Percentiles rank a stretch among this genome's conserved stretches.
These are phyloP conservation scores for Cossypha niveicapilla DNA, from an alignment of 2,797 vertebrate species.

Conservation along the genomic window DNA sequence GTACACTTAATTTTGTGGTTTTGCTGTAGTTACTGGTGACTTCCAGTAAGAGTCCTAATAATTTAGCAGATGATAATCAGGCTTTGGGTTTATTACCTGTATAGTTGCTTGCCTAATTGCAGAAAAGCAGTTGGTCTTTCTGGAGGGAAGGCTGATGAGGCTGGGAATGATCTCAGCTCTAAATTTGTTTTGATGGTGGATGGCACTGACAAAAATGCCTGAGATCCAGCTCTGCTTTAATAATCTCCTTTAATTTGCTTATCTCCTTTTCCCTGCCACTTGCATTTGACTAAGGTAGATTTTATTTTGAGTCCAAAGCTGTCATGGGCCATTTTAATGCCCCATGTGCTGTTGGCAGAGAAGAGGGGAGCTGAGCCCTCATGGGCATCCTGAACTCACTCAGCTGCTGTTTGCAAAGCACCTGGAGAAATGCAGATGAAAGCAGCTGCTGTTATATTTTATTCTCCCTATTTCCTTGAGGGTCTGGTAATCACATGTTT, in stretches of 20 bases:
- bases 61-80: neutral
- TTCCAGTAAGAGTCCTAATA: slow-evolving; percentile 1
- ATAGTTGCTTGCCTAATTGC: neutral
- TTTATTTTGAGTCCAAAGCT: neutral
- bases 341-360: neutral
- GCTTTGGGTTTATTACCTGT: neutral
- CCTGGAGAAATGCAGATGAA: neutral
- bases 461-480: neutral
- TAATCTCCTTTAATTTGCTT: neutral
- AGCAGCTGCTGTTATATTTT: neutral
- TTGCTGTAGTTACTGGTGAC: neutral
- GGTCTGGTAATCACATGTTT: neutral
- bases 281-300: neutral
- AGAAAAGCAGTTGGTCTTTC: neutral
- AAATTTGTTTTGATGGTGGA: neutral
- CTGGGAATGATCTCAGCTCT: neutral
- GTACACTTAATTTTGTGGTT: neutral
- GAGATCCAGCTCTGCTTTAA: neutral
- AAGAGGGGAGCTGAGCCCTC: neutral
- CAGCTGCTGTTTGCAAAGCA: neutral
- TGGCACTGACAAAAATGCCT: neutral
- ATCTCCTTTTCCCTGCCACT: neutral
- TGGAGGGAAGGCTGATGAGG: neutral
- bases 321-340: neutral
- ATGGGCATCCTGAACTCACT: neutral